Evolutionary conservation across 1,140 invertebrate genomes (phyloP).

Genomic region (Yoshiicerus persimilis): DNA sequence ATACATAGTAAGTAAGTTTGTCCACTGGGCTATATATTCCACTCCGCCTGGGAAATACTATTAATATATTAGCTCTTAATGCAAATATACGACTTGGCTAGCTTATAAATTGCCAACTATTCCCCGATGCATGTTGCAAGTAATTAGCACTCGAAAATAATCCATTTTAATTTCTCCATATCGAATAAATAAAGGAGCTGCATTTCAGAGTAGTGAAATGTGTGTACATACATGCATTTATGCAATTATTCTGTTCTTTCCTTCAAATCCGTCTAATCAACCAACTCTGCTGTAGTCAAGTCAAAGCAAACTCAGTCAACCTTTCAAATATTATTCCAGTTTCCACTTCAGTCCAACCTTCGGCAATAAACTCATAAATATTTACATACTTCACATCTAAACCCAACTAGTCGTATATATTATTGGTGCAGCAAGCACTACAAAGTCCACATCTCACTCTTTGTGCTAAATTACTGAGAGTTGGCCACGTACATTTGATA

Average conservation of each 20-base stretch:
- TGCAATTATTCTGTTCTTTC: background rate
- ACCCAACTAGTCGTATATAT: background rate
- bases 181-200: slow-evolving; percentile 5
- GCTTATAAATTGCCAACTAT: background rate
- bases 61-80: background rate
- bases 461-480: background rate
- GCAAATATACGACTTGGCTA: background rate
- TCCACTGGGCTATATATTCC: too few relatives aligned
- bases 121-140: background rate
- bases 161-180: slow-evolving; percentile 5
- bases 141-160: slow-evolving; percentile 2
- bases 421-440: too few relatives aligned
- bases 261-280: background rate
- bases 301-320: background rate
- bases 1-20: background rate
- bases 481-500: background rate
- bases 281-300: too few relatives aligned
- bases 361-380: slow-evolving; percentile 11
- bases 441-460: background rate
- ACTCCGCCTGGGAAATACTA: background rate
- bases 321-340: slow-evolving; percentile 1
- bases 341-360: background rate
- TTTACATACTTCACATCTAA: background rate
- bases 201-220: background rate
- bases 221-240: background rate